Evolutionary conservation across 2,888 invertebrate species (phyloP).

Genomic region (Auanema sp.): DNA sequence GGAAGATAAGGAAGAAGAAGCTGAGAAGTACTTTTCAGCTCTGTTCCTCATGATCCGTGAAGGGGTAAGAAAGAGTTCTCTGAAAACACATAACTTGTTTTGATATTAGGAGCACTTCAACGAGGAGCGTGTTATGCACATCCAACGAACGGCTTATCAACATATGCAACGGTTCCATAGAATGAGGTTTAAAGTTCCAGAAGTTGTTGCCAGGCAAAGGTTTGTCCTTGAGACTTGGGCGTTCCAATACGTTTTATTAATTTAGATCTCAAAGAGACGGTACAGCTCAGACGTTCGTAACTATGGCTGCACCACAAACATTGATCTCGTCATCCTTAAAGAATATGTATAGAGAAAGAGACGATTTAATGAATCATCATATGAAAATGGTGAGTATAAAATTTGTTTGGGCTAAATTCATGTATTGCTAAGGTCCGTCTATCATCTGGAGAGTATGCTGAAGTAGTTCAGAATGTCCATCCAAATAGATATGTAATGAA

Average conservation of each 20-base stretch:
- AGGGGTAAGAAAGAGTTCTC: conserved; percentile 7
- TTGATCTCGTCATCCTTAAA: conserved; percentile 13
- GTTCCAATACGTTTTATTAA: not conserved
- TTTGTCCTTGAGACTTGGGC: not conserved
- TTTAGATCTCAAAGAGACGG: conserved; percentile 17
- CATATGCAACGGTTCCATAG: conserved; percentile 22
- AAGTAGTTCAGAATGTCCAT: conserved; percentile 10
- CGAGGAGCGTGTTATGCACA: conserved; percentile 10
- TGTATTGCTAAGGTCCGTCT: conserved; percentile 14
- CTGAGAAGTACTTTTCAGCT: conserved; percentile 13
- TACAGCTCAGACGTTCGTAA: conserved; percentile 18
- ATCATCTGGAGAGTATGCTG: conserved; percentile 13
- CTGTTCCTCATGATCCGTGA: conserved; percentile 21
- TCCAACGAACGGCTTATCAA: conserved; percentile 20
- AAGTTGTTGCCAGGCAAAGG: conserved; percentile 22
- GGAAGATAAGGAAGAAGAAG: conserved; percentile 21
- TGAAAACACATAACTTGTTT: not conserved
- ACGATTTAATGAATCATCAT: not conserved
- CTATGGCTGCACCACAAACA: conserved; percentile 24
- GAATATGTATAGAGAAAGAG: not conserved
- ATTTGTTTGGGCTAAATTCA: too few relatives aligned
- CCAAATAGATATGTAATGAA: conserved; percentile 7
- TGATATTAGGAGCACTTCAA: conserved; percentile 12
- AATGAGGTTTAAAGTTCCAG: conserved; percentile 23
- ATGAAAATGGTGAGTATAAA: conserved; percentile 1